These are phyloP conservation scores for Esox lucius DNA, from an alignment of 2,797 vertebrate genomes.

Conservation along the genomic window DNA sequence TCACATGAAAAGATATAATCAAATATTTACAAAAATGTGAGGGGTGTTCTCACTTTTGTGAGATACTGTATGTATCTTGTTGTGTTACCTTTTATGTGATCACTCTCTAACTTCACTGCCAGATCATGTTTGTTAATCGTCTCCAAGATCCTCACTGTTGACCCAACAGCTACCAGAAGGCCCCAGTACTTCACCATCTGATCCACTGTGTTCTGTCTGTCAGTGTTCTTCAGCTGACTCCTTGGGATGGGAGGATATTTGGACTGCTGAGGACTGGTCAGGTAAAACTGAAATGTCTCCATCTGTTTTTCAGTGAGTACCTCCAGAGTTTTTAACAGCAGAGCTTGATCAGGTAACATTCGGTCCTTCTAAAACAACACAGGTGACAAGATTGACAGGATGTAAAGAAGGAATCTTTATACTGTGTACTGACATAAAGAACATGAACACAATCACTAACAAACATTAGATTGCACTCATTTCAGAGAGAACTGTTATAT, in stretches of 20 bases:
- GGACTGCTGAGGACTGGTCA: not conserved
- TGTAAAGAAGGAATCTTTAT: too few species aligned
- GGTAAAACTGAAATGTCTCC: not conserved
- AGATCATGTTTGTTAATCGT: not conserved
- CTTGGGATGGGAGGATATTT: fast-evolving
- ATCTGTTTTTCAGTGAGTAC: not conserved
- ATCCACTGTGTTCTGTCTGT: not conserved
- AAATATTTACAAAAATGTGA: too few species aligned
- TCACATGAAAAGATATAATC: too few species aligned
- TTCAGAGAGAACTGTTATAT: too few species aligned
- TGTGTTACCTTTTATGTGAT: not conserved
- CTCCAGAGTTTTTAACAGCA: not conserved
- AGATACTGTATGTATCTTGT: not conserved
- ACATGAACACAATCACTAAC: too few species aligned
- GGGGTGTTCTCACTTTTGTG: too few species aligned
- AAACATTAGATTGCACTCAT: too few species aligned
- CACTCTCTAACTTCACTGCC: not conserved
- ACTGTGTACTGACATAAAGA: too few species aligned
- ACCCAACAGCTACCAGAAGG: fast-evolving
- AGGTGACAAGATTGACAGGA: too few species aligned
- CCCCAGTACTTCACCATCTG: not conserved
- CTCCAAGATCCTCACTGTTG: not conserved
- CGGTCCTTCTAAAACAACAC: not conserved
- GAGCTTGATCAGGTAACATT: not conserved
- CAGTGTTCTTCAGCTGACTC: not conserved